A percentile compares a stretch with the other conserved stretches of the same genome.
Conservation (phyloP, 2,113 vertebrate species). For the Anolis carolinensis region DNA sequence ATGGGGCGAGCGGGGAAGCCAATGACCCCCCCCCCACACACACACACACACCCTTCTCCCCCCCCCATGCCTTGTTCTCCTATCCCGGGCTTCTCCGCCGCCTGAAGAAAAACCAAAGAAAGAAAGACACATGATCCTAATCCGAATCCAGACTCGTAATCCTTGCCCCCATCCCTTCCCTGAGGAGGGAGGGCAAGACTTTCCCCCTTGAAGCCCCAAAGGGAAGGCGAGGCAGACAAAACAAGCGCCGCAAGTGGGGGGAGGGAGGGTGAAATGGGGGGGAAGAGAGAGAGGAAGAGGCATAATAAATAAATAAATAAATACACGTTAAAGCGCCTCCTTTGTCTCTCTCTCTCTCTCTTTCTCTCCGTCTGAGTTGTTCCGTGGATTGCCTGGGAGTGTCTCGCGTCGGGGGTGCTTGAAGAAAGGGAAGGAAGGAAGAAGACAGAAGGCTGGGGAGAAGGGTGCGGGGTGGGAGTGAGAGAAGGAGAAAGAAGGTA, state of each 20-base stretch:
- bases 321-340: slow-evolving; percentile 33
- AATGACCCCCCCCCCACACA: no score
- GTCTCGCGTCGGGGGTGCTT: slow-evolving; percentile 10
- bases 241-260: not conserved
- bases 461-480: not conserved
- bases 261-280: not conserved
- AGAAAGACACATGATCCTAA: not conserved
- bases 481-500: slow-evolving; percentile 6
- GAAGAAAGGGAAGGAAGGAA: not conserved
- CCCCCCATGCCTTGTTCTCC: no score
- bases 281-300: no score
- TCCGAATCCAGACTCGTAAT: not conserved
- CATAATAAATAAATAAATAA: slow-evolving; percentile 23
- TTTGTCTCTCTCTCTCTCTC: slow-evolving; percentile 11
- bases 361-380: slow-evolving; percentile 29
- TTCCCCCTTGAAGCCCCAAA: not conserved
- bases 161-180: not conserved
- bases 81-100: not conserved
- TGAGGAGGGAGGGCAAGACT: not conserved
- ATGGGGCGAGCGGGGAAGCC: not conserved
- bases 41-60: no score
- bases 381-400: slow-evolving; percentile 16
- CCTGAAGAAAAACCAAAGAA: not conserved
- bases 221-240: not conserved
- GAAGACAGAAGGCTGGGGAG: not conserved